Base-by-base conservation (phyloP, 1,140 invertebrate species). In the Aphelenchoides avenae region DNA sequence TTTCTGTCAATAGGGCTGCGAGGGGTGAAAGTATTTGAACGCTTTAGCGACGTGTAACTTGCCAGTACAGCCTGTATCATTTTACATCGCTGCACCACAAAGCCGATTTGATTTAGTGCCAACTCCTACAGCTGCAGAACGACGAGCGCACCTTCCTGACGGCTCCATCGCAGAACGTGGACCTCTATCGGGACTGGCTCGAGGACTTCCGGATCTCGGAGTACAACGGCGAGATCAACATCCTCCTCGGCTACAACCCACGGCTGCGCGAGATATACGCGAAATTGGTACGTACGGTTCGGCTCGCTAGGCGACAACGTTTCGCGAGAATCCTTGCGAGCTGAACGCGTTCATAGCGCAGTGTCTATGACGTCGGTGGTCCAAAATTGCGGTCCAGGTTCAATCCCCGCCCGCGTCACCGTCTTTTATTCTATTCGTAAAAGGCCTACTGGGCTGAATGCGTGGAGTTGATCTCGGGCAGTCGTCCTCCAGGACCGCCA, bases 211-310 rank as follows among this genome's bases (percentile, higher is more conserved):
- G 66, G 40, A 49, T 70, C 36, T 37, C 49, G 4, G 66, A 70
- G 36, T 71, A 75, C 48, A 65, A 70, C 48, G 68, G 66, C 15
- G 68, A 70, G 50, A 70, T 70, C 26, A 70, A 75, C 30, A 31
- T 68, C 13, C 67, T 70, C n/a, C 54, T 70, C 1, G 41, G 52
- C 22, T 48, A 66, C 24, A 70, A 70, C 49, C 70, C 68, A 4
- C 39, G 39, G 18, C 36, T 70, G 18, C 51, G 68, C n/a, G 54
- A 75, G 52, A 57, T 70, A 44, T 70, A 70, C 37, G 39, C 70
- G 6, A 50, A 57, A 44, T 30, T 70, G 1, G 66, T 66, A 15
- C 13, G 33, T n/a, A n/a, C n/a, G n/a, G n/a, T n/a, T 7, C 5
- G 5, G 40, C 64, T 27, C 3, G 11, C 11, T 44, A 29, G 42